A percentile compares a stretch with the other conserved stretches of the same genome.
phyloP scores from a whole-genome alignment of 2,888 invertebrate species.

The Cotesia congregata region DNA sequence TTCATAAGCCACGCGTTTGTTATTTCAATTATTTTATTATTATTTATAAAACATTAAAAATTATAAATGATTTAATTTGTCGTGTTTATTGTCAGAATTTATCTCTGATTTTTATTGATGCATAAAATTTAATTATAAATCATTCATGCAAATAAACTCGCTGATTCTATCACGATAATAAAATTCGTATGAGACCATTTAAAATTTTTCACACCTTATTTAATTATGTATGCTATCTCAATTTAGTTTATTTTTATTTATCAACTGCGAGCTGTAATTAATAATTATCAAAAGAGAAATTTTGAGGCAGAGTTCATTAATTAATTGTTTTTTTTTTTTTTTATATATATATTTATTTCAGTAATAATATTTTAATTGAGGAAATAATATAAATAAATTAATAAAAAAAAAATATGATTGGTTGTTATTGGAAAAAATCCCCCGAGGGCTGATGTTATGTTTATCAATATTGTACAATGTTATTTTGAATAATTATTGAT shows the following conservation, averaged over 20 bases:
- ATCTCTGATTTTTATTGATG: conserved; percentile 5
- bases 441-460: background rate
- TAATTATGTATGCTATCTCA: background rate
- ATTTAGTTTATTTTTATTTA: background rate
- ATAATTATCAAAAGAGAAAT: background rate
- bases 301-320: background rate
- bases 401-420: background rate
- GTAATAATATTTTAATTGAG: background rate
- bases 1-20: conserved; percentile 10
- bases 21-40: conserved; percentile 3
- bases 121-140: conserved; percentile 27
- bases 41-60: background rate
- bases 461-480: background rate
- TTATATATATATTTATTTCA: too few relatives aligned
- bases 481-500: background rate
- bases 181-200: conserved; percentile 6
- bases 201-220: conserved; percentile 1
- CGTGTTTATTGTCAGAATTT: conserved; percentile 11
- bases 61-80: conserved; percentile 16
- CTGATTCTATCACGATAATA: conserved; percentile 16
- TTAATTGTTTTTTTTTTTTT: background rate
- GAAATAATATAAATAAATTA: background rate
- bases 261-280: background rate
- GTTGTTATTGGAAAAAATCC: background rate
- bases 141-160: conserved; percentile 1